Evolutionary conservation across 2,797 vertebrate genomes (phyloP).

Genomic region (Lerista edwardsae): DNA sequence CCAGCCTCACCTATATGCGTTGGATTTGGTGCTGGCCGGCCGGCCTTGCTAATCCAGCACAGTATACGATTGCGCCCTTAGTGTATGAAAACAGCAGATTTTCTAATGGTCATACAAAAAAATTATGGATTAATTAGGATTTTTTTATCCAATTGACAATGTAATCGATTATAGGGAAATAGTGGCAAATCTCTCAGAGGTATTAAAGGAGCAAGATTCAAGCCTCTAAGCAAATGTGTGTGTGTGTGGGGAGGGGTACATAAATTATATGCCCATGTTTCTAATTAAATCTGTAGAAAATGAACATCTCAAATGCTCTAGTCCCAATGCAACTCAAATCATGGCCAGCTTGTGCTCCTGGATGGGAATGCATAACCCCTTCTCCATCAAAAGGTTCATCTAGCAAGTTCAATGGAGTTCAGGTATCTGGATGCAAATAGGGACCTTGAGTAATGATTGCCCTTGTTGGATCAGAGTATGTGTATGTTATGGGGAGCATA

Average conservation of each 20-base stretch:
- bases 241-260: too few relatives aligned
- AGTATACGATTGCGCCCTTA: too few relatives aligned
- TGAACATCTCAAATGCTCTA: slow-evolving; percentile 40
- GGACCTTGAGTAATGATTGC: neutral
- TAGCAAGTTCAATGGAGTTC: neutral
- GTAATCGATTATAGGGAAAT: neutral
- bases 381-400: neutral
- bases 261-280: neutral
- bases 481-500: neutral
- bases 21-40: too few relatives aligned
- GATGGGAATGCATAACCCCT: neutral
- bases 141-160: too few relatives aligned
- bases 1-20: too few relatives aligned
- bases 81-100: neutral
- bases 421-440: neutral
- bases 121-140: neutral
- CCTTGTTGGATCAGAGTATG: neutral
- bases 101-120: neutral
- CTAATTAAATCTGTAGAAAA: slow-evolving; percentile 46
- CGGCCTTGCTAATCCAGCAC: too few relatives aligned
- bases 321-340: neutral
- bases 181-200: neutral
- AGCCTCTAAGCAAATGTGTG: neutral
- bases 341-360: neutral
- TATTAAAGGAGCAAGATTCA: neutral